Evolutionary conservation across 64 coral and sea anemone species (phyloP).

Genomic region (Cladopsammia gracilis): DNA sequence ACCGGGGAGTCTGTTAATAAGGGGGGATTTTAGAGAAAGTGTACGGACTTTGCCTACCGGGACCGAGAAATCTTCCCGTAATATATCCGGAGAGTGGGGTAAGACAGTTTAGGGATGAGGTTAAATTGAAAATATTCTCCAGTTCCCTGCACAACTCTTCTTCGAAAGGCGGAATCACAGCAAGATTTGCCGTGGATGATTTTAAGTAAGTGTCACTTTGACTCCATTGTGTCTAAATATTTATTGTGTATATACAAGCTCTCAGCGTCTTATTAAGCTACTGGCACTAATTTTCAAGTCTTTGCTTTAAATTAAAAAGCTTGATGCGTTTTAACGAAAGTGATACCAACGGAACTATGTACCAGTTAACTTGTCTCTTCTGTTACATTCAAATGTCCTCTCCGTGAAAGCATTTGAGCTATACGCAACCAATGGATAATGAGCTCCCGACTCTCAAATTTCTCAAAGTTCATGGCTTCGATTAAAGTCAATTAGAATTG

Average conservation of each 20-base stretch:
- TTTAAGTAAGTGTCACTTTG: not conserved
- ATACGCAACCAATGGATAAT: not conserved
- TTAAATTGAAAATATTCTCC: too few relatives aligned
- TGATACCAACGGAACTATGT: not conserved
- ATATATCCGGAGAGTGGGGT: too few relatives aligned
- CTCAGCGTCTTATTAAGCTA: not conserved
- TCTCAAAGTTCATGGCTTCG: not conserved
- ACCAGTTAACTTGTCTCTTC: not conserved
- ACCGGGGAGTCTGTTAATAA: too few relatives aligned
- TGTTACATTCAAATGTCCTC: not conserved
- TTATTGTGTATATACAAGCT: constrained; percentile 47
- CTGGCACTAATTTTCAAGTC: constrained; percentile 14
- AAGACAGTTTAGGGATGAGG: too few relatives aligned
- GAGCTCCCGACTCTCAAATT: not conserved
- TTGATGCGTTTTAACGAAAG: not conserved
- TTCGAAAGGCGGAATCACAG: too few relatives aligned
- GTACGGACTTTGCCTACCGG: too few relatives aligned
- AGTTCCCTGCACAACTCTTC: too few relatives aligned
- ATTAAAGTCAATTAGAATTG: not conserved
- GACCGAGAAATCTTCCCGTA: too few relatives aligned
- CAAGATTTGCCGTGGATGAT: too few relatives aligned
- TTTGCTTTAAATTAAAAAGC: constrained; percentile 32
- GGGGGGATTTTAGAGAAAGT: too few relatives aligned
- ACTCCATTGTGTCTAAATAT: not conserved
- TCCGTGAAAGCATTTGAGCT: not conserved